phyloP scores from a whole-genome alignment of 2,888 invertebrate genomes.

The Acleris laterana region DNA sequence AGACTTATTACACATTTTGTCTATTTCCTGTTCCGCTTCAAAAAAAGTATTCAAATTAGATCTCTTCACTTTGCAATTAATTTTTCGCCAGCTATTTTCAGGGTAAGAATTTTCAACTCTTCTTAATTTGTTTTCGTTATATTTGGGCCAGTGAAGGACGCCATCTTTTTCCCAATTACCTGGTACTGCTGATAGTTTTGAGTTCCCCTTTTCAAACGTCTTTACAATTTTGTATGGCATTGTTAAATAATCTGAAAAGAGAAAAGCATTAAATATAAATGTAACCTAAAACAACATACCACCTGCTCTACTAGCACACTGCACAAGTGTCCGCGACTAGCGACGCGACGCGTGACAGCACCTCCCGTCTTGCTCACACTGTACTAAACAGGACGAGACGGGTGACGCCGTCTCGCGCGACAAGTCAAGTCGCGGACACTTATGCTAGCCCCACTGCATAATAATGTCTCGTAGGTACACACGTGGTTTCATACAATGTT shows the following conservation, averaged over 20 bases:
- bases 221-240: conserved; percentile 24
- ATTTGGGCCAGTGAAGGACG: conserved; percentile 28
- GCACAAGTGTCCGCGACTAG: too few relatives aligned
- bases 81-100: conserved; percentile 13
- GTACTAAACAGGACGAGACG: too few relatives aligned
- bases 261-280: neutral
- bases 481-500: too few relatives aligned
- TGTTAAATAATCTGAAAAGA: neutral
- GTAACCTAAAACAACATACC: neutral
- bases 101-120: conserved; percentile 12
- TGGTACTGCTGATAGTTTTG: conserved; percentile 20
- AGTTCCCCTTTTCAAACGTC: conserved; percentile 15
- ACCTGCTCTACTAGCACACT: too few relatives aligned
- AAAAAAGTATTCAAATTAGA: conserved; percentile 33
- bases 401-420: too few relatives aligned
- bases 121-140: conserved; percentile 32
- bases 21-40: conserved; percentile 37
- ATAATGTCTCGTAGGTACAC: too few relatives aligned
- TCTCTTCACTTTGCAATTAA: conserved; percentile 36
- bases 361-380: too few relatives aligned
- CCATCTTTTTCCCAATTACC: conserved; percentile 20
- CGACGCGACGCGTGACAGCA: too few relatives aligned
- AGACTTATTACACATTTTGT: conserved; percentile 38
- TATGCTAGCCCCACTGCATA: too few relatives aligned
- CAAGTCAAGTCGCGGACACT: too few relatives aligned